These are phyloP conservation scores for Lichenostomus cassidix DNA, from an alignment of 2,113 vertebrate genomes.

Conservation along the genomic window DNA sequence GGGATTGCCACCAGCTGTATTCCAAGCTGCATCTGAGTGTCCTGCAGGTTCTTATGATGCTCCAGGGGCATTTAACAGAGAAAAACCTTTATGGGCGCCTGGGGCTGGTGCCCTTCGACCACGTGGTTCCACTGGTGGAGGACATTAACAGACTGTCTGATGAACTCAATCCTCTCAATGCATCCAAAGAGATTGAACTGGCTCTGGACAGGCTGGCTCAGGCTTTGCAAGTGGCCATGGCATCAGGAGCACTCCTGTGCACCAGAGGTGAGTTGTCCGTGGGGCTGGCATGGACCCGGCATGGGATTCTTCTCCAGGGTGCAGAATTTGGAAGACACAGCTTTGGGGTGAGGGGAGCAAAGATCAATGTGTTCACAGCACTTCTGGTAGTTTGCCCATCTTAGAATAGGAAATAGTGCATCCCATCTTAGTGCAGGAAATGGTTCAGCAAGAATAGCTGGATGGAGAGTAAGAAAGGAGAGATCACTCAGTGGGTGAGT, in stretches of 20 bases:
- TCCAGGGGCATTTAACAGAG: conserved; percentile 89
- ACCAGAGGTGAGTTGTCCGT: conserved; percentile 79
- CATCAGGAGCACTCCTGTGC: conserved; percentile 90
- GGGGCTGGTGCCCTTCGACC: conserved; percentile 87
- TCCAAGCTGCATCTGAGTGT: conserved; percentile 94
- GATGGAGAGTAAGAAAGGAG: background rate
- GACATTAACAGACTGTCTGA: conserved; percentile 84
- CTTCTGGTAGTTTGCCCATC: background rate
- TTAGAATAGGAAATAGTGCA: background rate
- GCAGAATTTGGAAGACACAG: background rate
- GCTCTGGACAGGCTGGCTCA: conserved; percentile 92
- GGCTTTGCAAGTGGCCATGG: conserved; percentile 93
- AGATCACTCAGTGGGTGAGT: background rate
- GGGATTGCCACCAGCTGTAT: conserved; percentile 79
- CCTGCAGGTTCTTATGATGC: conserved; percentile 89
- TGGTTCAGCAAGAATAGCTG: background rate
- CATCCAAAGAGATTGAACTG: conserved; percentile 86
- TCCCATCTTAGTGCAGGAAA: background rate
- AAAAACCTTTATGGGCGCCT: conserved; percentile 93
- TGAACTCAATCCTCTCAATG: conserved; percentile 82
- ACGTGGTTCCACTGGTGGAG: conserved; percentile 86
- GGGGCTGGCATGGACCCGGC: background rate
- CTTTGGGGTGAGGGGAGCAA: background rate
- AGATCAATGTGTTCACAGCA: background rate
- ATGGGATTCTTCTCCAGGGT: fast-evolving